phyloP scores from a whole-genome alignment of 2,888 invertebrate genomes.

The Atethmia centrago region DNA sequence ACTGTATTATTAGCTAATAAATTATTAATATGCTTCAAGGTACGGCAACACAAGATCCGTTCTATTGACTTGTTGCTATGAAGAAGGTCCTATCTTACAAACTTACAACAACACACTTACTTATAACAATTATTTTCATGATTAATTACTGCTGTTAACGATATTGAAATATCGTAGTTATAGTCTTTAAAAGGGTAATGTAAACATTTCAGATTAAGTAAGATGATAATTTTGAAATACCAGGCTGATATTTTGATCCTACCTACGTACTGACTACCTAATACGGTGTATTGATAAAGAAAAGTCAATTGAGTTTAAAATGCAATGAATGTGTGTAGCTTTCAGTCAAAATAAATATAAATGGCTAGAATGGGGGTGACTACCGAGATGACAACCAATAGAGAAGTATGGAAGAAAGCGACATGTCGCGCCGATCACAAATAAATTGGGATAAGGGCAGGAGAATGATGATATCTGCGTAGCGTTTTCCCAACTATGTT shows the following conservation, averaged over 20 bases:
- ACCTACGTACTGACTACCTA: not conserved
- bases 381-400: too few species aligned
- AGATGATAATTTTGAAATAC: constrained; percentile 52
- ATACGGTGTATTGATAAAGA: not conserved
- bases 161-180: constrained; percentile 54
- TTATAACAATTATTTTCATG: constrained; percentile 46
- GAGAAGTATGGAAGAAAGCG: too few species aligned
- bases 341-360: too few species aligned
- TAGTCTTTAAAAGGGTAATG: constrained; percentile 50
- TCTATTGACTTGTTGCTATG: not conserved
- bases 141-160: constrained; percentile 37
- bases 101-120: not conserved
- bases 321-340: not conserved
- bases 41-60: not conserved
- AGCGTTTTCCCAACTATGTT: too few species aligned
- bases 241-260: constrained; percentile 37
- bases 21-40: constrained; percentile 12
- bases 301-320: constrained; percentile 12
- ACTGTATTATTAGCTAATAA: constrained; percentile 31
- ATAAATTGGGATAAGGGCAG: too few species aligned
- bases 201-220: constrained; percentile 55
- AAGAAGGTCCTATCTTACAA: constrained; percentile 13
- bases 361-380: too few species aligned
- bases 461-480: too few species aligned
- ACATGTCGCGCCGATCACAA: too few species aligned